Percentiles rank a stretch among this genome's conserved stretches.
phyloP scores from a whole-genome alignment of 23 tunicate species.

The Phallusia fumigata region DNA sequence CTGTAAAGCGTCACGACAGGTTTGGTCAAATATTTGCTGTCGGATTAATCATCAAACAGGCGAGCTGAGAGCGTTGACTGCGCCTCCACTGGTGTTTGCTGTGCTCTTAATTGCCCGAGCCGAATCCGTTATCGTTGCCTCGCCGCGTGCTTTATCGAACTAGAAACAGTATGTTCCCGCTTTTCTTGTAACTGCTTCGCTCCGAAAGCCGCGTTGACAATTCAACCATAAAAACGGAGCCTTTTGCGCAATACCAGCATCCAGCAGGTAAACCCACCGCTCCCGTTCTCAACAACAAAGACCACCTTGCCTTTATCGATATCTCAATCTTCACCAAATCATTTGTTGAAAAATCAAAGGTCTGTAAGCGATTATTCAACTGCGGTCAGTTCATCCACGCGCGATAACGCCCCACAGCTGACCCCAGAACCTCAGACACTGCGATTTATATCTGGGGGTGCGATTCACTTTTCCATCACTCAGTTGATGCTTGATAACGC shows the following conservation, averaged over 20 bases:
- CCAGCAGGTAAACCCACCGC: not conserved
- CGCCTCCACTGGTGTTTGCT: not conserved
- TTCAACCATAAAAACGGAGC: too few relatives aligned
- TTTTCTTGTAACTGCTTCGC: not conserved
- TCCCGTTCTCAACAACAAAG: not conserved
- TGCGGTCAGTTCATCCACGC: not conserved
- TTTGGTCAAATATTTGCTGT: not conserved
- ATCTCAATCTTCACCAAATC: not conserved
- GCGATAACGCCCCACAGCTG: not conserved
- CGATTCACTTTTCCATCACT: not conserved
- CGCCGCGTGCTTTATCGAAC: not conserved
- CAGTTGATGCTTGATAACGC: not conserved
- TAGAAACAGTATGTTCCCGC: not conserved
- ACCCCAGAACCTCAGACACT: not conserved
- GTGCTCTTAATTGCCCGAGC: slow-evolving; percentile 14
- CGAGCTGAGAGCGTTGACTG: not conserved
- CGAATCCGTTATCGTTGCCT: slow-evolving; percentile 16
- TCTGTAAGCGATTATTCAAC: too few relatives aligned
- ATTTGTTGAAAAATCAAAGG: not conserved
- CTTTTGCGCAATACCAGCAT: not conserved
- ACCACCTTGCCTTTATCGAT: not conserved
- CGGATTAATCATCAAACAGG: slow-evolving; percentile 13
- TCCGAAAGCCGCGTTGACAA: not conserved
- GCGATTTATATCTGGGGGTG: slow-evolving; percentile 1
- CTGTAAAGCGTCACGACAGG: slow-evolving; percentile 14